These are phyloP conservation scores for Mesocricetus auratus DNA, from an alignment of 2,113 vertebrate species.

Conservation along the genomic window DNA sequence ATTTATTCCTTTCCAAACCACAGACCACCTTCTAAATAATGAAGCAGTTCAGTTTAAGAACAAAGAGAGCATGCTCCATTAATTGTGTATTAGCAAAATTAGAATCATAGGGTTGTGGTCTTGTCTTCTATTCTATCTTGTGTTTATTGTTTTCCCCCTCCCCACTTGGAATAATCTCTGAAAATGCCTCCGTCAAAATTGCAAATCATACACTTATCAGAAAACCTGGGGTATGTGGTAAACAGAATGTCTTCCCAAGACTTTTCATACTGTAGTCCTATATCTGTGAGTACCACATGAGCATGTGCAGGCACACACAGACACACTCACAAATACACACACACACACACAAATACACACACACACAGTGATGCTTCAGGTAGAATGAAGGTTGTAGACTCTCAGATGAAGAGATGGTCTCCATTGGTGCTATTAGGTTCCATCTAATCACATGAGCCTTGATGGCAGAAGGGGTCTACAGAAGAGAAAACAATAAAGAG, in stretches of 20 bases:
- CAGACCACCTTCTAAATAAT: conserved; percentile 60
- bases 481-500: neutral
- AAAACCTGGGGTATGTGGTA: conserved; percentile 30
- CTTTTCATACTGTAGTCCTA: neutral
- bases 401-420: neutral
- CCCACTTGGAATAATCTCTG: conserved; percentile 67
- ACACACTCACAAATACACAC: neutral
- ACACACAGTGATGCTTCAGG: neutral
- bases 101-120: conserved; percentile 79
- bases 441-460: neutral
- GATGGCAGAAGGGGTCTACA: neutral
- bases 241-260: neutral
- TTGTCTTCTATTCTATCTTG: conserved; percentile 79
- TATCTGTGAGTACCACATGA: neutral
- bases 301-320: too few species aligned
- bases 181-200: conserved; percentile 50
- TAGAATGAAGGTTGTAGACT: conserved; percentile 1
- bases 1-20: conserved; percentile 52
- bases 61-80: conserved; percentile 81
- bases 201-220: conserved; percentile 59
- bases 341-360: neutral
- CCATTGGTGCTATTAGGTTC: neutral
- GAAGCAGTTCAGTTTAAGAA: conserved; percentile 79
- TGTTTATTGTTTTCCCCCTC: conserved; percentile 71
- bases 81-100: conserved; percentile 80